Evolutionary conservation across 2,888 invertebrate genomes (phyloP), one percentile per base, ranked within the genome.

Genomic region (Ectemnius lituratus): DNA sequence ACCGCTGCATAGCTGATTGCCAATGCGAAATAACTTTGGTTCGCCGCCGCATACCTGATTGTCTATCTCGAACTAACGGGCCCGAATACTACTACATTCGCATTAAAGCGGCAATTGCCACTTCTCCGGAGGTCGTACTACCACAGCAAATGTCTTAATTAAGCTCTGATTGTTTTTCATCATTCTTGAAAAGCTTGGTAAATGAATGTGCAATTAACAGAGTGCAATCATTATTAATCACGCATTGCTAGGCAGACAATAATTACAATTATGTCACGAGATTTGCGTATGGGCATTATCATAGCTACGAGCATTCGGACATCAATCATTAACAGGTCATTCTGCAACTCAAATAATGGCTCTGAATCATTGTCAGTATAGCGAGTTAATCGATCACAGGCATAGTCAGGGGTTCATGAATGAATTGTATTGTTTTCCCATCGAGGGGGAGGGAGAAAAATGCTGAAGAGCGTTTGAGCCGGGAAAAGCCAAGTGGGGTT

Each of bases 1-100:
- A 81, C 81, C 81, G 73, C 82, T 68, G 82, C 81, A 81, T 81
- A 81, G 82, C 82, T 81, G 81, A 81, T 81, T 78, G 80, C 82
- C 80, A 75, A 81, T 68, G 79, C 77, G 80, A 75, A 82, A 81
- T 81, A 81, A 81, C 80, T 82, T 77, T 81, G 81, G 81, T 82
- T 75, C 70, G 79, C 81, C 81, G 69, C 81, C 60, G 79, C 81
- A 82, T 79, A 81, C 69, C 74, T 79, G 82, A 81, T 82, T 81
- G 81, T 82, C 80, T 80, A 82, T 77, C 73, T 64, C 71, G 80
- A 66, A 79, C 73, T 80, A 82, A 79, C 71, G 77, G 75, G 67
- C 70, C 72, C 68, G 67, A 60, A 64, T 46, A 59, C 70, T 67
- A 75, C 74, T 73, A 69, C 61, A 82, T 75, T 4, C 11, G 63